Evolutionary conservation across 2,888 invertebrate genomes (phyloP).

Genomic region (Isoperla grammatica): DNA sequence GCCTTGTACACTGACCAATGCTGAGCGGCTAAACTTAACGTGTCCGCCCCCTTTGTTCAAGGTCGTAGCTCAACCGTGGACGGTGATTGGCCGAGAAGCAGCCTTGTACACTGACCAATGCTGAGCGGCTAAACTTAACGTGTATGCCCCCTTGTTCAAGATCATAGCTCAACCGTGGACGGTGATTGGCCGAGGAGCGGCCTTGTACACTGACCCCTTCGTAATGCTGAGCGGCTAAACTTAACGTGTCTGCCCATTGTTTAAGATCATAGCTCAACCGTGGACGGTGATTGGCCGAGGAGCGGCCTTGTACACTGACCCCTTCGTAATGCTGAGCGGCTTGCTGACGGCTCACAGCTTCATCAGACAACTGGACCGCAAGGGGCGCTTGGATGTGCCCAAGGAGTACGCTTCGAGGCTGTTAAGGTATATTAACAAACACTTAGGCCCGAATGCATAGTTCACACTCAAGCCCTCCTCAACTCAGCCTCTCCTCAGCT

Average conservation of each 20-base stretch:
- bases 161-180: conserved; percentile 51
- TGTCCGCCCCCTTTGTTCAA: no score
- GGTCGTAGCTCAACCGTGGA: conserved; percentile 50
- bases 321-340: conserved; percentile 64
- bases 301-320: conserved; percentile 65
- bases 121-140: no score
- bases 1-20: conserved; percentile 65
- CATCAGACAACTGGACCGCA: conserved; percentile 52
- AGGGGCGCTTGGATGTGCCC: conserved; percentile 50
- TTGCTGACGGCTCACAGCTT: conserved; percentile 59
- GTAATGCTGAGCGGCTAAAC: conserved; percentile 66
- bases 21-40: no score
- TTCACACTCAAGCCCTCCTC: no score
- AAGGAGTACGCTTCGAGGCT: conserved; percentile 59
- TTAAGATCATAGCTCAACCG: conserved; percentile 40
- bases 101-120: conserved; percentile 65
- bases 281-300: conserved; percentile 64
- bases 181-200: conserved; percentile 60
- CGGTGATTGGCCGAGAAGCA: conserved; percentile 60
- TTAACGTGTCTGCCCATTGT: background rate
- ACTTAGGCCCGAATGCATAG: background rate
- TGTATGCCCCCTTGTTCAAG: no score
- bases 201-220: conserved; percentile 66
- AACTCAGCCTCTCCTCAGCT: no score
- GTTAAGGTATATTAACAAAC: conserved; percentile 43